These are phyloP conservation scores for Sinosuthora webbiana DNA, from an alignment of 2,113 vertebrate species.

Conservation along the genomic window DNA sequence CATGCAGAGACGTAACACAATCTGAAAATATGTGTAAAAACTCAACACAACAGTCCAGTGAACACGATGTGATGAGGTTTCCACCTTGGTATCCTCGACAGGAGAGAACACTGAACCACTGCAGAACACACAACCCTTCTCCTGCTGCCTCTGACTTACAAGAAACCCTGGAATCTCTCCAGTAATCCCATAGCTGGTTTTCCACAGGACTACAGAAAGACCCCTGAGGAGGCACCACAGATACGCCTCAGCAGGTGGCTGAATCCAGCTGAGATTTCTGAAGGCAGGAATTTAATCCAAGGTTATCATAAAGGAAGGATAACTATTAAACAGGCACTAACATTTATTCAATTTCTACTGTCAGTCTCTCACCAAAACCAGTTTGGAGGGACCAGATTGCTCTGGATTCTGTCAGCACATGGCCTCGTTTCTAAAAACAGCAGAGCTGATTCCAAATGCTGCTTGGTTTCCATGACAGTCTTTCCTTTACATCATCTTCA, in stretches of 20 bases:
- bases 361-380: background rate
- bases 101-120: fast-evolving
- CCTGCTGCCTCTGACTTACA: background rate
- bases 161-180: background rate
- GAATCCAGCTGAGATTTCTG: background rate
- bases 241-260: background rate
- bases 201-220: background rate
- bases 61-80: fast-evolving
- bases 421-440: conserved; percentile 3
- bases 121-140: background rate
- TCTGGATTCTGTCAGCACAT: background rate
- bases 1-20: fast-evolving
- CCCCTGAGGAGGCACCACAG: background rate
- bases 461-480: conserved; percentile 24
- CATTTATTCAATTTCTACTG: background rate
- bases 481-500: background rate
- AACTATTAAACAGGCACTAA: background rate
- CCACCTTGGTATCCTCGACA: background rate
- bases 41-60: background rate
- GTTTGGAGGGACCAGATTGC: conserved; percentile 6
- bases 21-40: background rate
- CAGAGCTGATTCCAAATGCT: background rate
- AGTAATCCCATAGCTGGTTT: background rate
- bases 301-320: background rate
- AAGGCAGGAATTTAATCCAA: background rate